Evolutionary conservation across 2,113 vertebrate species (phyloP).

Genomic region (Pituophis catenifer): DNA sequence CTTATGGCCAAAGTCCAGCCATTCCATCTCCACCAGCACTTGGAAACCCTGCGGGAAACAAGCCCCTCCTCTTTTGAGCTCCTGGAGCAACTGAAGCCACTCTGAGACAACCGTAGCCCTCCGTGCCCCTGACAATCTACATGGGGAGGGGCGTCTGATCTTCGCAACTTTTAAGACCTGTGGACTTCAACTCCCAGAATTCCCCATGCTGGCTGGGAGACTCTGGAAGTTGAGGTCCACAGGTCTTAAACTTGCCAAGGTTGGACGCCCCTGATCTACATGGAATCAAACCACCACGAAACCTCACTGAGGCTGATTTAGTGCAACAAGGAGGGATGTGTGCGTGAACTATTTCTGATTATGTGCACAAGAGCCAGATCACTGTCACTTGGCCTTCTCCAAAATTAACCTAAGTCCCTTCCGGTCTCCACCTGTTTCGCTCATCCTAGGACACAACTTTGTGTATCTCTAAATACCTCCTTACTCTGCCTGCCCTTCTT

Average conservation of each 20-base stretch:
- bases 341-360: neutral
- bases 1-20: slow-evolving; percentile 98
- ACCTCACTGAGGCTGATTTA: neutral
- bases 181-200: neutral
- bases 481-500: neutral
- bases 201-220: neutral
- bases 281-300: neutral
- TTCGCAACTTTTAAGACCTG: neutral
- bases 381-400: neutral
- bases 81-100: neutral
- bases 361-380: neutral
- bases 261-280: neutral
- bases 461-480: neutral
- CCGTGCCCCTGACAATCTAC: too few species aligned
- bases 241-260: neutral
- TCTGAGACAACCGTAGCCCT: neutral
- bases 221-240: neutral
- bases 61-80: neutral
- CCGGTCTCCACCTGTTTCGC: neutral
- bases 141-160: neutral
- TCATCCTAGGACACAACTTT: neutral
- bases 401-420: neutral
- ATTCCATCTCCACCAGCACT: slow-evolving; percentile 95
- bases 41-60: slow-evolving; percentile 85
- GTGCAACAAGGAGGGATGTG: neutral